Conservation (phyloP, 2,888 invertebrate species). For the Acrobasis suavella region DNA sequence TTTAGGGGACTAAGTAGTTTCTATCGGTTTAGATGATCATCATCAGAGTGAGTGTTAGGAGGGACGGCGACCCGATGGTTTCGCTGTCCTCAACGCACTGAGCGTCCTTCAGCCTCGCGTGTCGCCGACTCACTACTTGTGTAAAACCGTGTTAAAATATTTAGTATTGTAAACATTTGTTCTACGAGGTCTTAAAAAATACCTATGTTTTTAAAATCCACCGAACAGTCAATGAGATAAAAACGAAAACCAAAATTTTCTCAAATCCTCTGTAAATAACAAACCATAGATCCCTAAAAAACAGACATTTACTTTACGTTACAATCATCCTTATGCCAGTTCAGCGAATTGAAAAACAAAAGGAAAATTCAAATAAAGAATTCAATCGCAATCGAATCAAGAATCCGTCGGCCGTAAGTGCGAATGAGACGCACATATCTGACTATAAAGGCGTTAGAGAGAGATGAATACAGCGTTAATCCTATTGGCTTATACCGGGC, state of each 20-base stretch:
- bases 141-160: no score
- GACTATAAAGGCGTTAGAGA: slow-evolving; percentile 36
- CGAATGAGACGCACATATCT: slow-evolving; percentile 50
- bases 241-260: not conserved
- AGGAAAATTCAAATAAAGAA: slow-evolving; percentile 74
- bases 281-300: slow-evolving; percentile 14
- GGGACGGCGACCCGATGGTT: no score
- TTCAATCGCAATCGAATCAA: slow-evolving; percentile 79
- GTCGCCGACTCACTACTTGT: no score
- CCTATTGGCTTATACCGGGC: slow-evolving; percentile 81
- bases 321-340: slow-evolving; percentile 44
- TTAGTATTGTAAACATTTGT: no score
- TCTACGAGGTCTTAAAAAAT: no score
- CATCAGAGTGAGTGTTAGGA: no score
- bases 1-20: no score
- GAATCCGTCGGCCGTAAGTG: slow-evolving; percentile 70
- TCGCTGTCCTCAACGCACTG: no score
- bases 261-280: slow-evolving; percentile 3
- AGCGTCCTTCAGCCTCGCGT: no score
- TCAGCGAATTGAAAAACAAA: slow-evolving; percentile 70
- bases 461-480: slow-evolving; percentile 71
- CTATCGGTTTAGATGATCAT: no score
- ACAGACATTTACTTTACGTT: slow-evolving; percentile 36
- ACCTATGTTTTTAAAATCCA: no score
- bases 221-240: no score